Evolutionary conservation across 2,797 vertebrate genomes (phyloP), one percentile per base, ranked within the genome.

Genomic region (Tauraco hartlaubi): DNA sequence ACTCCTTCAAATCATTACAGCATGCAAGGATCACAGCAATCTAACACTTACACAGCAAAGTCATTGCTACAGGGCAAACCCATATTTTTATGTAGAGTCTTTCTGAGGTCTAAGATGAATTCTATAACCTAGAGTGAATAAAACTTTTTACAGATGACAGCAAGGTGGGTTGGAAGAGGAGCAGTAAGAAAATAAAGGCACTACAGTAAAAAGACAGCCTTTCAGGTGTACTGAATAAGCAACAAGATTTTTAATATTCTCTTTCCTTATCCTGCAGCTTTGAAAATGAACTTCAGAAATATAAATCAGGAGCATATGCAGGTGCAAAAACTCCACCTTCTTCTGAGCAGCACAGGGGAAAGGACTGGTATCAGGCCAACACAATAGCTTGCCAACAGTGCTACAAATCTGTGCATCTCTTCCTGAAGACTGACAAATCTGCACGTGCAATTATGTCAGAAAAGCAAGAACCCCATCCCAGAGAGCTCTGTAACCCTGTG

Each of bases 41-140:
- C 92, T 83, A 69, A 79, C 85, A 87, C 85, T 90, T 87, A 91
- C 66, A 77, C 37, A 91, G 73, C 46, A 78, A 76, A 92, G 74
- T 68, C 87, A 88, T 73, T 88, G 67, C 79, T 90, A 83, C 62
- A 84, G 56, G 68, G 62, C 35, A 94, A 94, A 94, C 61, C 59
- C 59, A 6, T 79, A 84, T 76, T 93, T 96, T 94, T 88, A 91
- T 41, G 35, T 35, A 44, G 72, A 73, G 44, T 78, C 64, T 85
- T 90, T 94, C 78, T 95, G 89, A 93, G 79, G 64, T 92, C 88
- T 97, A 92, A 84, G 75, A 85, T 80, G 52, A 93, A 85, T 92
- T 95, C 68, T 89, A 88, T 0, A 6, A 95, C 90, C 69, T 80
- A 72, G 61, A 92, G 92, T 44, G 72, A 97, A 83, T 52, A 80